These are phyloP conservation scores for Gadopsis marmoratus DNA, from an alignment of 2,797 vertebrate genomes.

Conservation along the genomic window DNA sequence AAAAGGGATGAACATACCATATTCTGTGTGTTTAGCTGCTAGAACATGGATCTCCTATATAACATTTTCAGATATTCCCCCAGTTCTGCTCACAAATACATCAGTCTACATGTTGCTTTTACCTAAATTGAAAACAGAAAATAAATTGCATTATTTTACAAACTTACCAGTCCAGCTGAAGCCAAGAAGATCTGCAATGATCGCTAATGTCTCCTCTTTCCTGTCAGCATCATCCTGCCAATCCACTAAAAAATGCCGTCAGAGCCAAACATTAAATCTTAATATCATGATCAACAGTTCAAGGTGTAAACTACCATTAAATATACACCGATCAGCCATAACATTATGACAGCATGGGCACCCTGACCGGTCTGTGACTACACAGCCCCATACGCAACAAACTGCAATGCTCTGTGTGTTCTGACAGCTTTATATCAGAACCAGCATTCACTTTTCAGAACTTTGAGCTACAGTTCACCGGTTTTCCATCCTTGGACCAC, in stretches of 20 bases:
- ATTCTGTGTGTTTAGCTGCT: not conserved
- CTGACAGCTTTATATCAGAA: no score
- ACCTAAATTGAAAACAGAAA: not conserved
- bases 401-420: no score
- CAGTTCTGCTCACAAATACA: not conserved
- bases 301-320: constrained; percentile 15
- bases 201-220: constrained; percentile 94
- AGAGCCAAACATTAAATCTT: constrained; percentile 60
- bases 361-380: no score
- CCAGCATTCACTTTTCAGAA: no score
- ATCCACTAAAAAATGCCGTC: constrained; percentile 85
- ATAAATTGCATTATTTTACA: constrained; percentile 4
- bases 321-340: not conserved
- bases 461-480: no score
- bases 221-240: constrained; percentile 92
- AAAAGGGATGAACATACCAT: not conserved
- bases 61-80: not conserved
- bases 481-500: no score
- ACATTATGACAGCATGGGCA: no score
- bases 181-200: constrained; percentile 96
- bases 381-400: no score
- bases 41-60: not conserved
- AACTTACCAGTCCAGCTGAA: constrained; percentile 98
- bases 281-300: constrained; percentile 18
- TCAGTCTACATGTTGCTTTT: not conserved